Evolutionary conservation across 1,140 invertebrate genomes (phyloP).

Genomic region (Trichogramma pretiosum): DNA sequence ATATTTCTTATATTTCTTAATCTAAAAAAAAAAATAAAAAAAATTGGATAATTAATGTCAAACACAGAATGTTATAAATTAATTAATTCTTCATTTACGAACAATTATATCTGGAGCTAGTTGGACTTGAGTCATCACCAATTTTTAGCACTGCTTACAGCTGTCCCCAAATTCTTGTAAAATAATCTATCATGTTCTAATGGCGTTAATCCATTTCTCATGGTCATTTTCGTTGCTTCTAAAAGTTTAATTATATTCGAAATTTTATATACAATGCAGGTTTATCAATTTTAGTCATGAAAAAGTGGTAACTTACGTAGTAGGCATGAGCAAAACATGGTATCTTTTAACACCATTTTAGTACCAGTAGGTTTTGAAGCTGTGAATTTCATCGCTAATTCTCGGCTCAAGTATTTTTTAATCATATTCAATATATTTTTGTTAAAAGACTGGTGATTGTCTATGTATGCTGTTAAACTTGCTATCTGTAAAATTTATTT

Average conservation of each 20-base stretch:
- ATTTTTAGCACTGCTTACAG: not conserved
- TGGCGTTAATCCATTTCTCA: conserved; percentile 2
- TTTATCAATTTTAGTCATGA: not conserved
- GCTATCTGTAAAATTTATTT: not conserved
- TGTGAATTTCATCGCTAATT: not conserved
- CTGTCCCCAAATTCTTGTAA: not conserved
- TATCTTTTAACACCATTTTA: conserved; percentile 7
- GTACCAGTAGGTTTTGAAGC: not conserved
- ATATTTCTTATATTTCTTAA: too few relatives aligned
- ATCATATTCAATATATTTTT: conserved; percentile 8
- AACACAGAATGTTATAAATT: too few relatives aligned
- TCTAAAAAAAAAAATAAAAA: too few relatives aligned
- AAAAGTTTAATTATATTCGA: not conserved
- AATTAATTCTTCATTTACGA: too few relatives aligned
- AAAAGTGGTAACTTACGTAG: conserved; percentile 5
- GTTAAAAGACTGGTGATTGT: not conserved
- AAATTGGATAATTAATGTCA: too few relatives aligned
- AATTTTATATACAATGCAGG: too few relatives aligned
- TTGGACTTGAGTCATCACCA: not conserved
- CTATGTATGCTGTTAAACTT: conserved; percentile 2
- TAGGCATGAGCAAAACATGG: conserved; percentile 5
- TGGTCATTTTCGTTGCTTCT: conserved; percentile 8
- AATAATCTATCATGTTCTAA: conserved; percentile 10
- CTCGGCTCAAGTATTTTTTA: conserved; percentile 4
- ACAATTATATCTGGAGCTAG: too few relatives aligned